Base-by-base conservation (phyloP, 2,888 invertebrate species). In the Drosophila ustulata region DNA sequence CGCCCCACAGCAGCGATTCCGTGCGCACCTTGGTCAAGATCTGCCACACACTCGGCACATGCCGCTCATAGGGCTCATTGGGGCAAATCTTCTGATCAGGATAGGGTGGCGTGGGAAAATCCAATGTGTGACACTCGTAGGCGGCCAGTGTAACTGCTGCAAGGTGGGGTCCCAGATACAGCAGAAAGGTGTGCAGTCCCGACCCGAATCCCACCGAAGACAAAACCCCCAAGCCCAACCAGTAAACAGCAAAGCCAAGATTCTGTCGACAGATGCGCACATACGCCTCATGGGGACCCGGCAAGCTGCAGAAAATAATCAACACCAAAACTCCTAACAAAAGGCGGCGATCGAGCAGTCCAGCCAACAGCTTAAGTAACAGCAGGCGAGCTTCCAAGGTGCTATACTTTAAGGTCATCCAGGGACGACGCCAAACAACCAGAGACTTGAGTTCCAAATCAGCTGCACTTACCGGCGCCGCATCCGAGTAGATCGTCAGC, bases 131-230 rank as follows among this genome's bases (percentile, higher is more conserved):
- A 92, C 99, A 99, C 93, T 99, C 99, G 92, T 98, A 99, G 0
- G 99, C 99, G n/a, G 99, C 99, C 90, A 99, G 93, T 2, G 99
- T 99, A 37, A 99, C 99, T 62, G 97, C 95, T 56, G 99, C 99
- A 93, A 99, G 99, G 91, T 99, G 99, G 23, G 99, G 99, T 11
- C 99, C 99, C 90, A 99, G 93, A 93, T 99, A 99, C 71, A 99
- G 94, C 62, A 99, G 94, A 94, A 99, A 99, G 59, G 99, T 99
- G 93, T 99, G 99, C 59, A 99, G 94, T 0, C 99, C 99, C 0
- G 99, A 98, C 32, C 99, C 99, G 57, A 99, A 94, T 0, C 99
- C 99, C 62, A 99, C 98, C 0, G 99, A 99, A 34, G 99, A 99
- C 77, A 99, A 94, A 49, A 99, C 96, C 11, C 99, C 99, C 43